Evolutionary conservation across 2,888 invertebrate genomes (phyloP).

Genomic region (Argyresthia albistria): DNA sequence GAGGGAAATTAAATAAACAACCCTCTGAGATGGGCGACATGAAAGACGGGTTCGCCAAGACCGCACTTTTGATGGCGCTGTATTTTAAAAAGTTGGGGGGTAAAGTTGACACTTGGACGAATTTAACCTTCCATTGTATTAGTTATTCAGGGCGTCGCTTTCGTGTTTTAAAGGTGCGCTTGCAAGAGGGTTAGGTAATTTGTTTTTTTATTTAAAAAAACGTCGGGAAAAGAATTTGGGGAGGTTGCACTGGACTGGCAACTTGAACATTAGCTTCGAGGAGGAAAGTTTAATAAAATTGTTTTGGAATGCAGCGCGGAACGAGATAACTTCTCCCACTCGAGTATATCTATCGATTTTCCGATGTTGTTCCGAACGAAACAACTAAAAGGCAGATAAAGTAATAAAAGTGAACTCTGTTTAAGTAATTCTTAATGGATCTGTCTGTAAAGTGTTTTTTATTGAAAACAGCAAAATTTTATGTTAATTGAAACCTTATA

Average conservation of each 20-base stretch:
- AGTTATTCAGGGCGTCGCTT: conserved; percentile 67
- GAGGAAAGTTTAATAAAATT: conserved; percentile 62
- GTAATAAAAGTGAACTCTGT: background rate
- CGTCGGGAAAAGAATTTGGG: conserved; percentile 52
- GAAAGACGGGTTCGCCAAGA: conserved; percentile 55
- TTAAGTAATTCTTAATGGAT: background rate
- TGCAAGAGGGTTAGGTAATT: conserved; percentile 57
- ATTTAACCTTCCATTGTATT: conserved; percentile 71
- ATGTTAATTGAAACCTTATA: too few species aligned
- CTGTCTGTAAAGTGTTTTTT: background rate
- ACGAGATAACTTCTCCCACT: conserved; percentile 46
- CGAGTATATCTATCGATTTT: conserved; percentile 45
- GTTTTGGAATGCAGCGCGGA: conserved; percentile 57
- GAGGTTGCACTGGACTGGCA: conserved; percentile 44
- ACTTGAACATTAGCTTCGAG: conserved; percentile 33
- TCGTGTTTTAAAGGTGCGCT: conserved; percentile 61
- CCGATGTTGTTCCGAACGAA: conserved; percentile 1
- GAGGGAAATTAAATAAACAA: conserved; percentile 64
- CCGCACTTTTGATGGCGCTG: conserved; percentile 66
- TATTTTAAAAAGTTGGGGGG: conserved; percentile 66
- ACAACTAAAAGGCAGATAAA: background rate
- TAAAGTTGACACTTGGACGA: conserved; percentile 65
- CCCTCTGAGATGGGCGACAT: conserved; percentile 23
- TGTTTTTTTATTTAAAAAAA: conserved; percentile 50
- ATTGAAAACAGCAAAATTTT: background rate